A percentile compares a stretch with the other conserved stretches of the same genome.
These are phyloP conservation scores for Siniperca undulata DNA, from an alignment of 2,797 vertebrate genomes.

Conservation along the genomic window DNA sequence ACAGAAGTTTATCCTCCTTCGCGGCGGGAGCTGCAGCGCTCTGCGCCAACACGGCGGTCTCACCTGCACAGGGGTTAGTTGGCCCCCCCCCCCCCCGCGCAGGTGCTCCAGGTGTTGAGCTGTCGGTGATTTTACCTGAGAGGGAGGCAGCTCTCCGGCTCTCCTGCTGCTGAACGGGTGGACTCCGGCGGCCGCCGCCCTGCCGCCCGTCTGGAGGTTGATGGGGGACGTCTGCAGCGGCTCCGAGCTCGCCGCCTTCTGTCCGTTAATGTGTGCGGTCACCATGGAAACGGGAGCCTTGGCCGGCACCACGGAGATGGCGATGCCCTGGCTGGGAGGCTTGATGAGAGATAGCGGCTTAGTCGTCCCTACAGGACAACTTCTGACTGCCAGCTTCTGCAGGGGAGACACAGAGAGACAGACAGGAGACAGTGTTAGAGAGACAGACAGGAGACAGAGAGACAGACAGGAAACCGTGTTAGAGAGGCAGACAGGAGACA, in stretches of 20 bases:
- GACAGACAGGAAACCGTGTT: background rate
- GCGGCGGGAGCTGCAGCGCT: background rate
- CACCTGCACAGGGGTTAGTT: background rate
- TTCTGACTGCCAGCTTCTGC: conserved; percentile 89
- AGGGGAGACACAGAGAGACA: conserved; percentile 6
- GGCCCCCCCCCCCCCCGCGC: background rate
- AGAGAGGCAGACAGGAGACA: conserved; percentile 1
- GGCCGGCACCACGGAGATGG: conserved; percentile 87
- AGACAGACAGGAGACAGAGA: conserved; percentile 15
- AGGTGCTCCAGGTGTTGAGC: conserved; percentile 7
- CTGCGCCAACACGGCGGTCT: no score
- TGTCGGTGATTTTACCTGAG: conserved; percentile 81
- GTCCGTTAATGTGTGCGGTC: conserved; percentile 89
- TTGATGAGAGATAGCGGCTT: conserved; percentile 87
- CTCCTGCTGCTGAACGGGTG: conserved; percentile 80
- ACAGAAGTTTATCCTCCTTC: background rate
- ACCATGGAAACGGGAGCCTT: conserved; percentile 90
- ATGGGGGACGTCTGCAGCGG: conserved; percentile 85
- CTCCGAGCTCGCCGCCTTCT: conserved; percentile 83
- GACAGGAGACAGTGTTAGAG: background rate
- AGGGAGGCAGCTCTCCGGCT: conserved; percentile 72
- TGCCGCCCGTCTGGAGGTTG: conserved; percentile 85
- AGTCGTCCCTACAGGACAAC: conserved; percentile 86
- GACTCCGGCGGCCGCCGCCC: conserved; percentile 61
- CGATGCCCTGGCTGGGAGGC: conserved; percentile 84